phyloP scores from a whole-genome alignment of 1,140 invertebrate genomes.

The Trinorchestia longiramus region DNA sequence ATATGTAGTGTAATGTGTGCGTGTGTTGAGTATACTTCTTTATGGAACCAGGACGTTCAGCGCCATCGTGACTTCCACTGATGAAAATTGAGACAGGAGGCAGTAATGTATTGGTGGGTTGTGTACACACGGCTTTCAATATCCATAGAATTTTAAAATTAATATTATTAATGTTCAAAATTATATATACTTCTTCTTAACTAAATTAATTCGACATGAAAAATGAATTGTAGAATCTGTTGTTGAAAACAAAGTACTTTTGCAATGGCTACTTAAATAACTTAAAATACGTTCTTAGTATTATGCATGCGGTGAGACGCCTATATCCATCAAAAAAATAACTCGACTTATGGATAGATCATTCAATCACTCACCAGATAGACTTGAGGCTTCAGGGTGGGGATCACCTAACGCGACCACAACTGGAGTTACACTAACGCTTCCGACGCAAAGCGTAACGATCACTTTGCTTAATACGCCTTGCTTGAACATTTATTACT shows the following conservation, averaged over 20 bases:
- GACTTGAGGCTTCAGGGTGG: neutral
- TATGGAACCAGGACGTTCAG: neutral
- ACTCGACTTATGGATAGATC: neutral
- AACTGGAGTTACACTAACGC: slow-evolving; percentile 43
- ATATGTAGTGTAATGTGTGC: neutral
- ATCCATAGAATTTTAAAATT: neutral
- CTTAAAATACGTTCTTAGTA: neutral
- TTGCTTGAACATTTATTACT: slow-evolving; percentile 49
- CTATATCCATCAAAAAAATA: neutral
- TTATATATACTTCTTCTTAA: neutral
- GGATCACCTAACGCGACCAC: slow-evolving; percentile 46
- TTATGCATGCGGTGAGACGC: neutral
- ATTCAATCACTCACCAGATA: neutral
- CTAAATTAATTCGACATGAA: neutral
- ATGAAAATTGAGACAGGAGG: neutral
- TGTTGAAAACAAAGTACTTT: neutral
- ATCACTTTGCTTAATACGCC: slow-evolving; percentile 29
- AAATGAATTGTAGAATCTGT: neutral
- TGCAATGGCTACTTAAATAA: neutral
- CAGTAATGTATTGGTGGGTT: neutral
- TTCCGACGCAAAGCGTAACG: slow-evolving; percentile 28
- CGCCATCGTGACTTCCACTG: neutral
- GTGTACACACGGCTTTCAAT: neutral
- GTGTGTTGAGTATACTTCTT: neutral
- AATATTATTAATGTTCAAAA: neutral